Percentiles rank a stretch among this genome's conserved stretches.
Evolutionary conservation across 2,113 vertebrate genomes (phyloP).

Genomic region (Rynchops niger): DNA sequence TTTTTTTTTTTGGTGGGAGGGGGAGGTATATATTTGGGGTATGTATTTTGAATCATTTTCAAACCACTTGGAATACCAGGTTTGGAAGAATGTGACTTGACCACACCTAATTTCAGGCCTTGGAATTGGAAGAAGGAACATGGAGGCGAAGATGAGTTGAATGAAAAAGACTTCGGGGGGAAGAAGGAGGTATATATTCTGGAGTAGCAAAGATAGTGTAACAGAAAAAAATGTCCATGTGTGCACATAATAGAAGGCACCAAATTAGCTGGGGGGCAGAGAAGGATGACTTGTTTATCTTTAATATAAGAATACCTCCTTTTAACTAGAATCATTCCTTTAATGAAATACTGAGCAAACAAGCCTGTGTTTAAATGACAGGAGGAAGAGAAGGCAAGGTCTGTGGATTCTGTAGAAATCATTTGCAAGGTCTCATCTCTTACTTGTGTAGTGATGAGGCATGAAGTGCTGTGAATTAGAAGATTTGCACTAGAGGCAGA

Average conservation of each 20-base stretch:
- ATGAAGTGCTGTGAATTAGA: neutral
- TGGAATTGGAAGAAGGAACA: neutral
- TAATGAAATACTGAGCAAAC: neutral
- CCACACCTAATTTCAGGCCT: neutral
- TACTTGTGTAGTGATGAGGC: neutral
- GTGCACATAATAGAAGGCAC: neutral
- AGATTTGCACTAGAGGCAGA: neutral
- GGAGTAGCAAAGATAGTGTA: neutral
- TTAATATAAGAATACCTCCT: neutral
- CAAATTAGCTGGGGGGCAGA: neutral
- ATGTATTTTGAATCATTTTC: neutral
- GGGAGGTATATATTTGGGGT: neutral
- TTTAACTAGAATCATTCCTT: neutral
- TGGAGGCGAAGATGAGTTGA: neutral
- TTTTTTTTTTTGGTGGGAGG: neutral
- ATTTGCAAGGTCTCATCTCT: neutral
- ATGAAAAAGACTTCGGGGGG: neutral
- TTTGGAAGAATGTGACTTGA: neutral
- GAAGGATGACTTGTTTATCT: neutral
- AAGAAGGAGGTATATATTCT: neutral
- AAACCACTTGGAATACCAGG: neutral
- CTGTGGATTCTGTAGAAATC: neutral
- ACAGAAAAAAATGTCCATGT: neutral
- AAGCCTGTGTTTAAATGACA: neutral
- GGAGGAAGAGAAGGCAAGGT: neutral